phyloP scores from a whole-genome alignment of 2,888 invertebrate species.

The Lottia scabra region DNA sequence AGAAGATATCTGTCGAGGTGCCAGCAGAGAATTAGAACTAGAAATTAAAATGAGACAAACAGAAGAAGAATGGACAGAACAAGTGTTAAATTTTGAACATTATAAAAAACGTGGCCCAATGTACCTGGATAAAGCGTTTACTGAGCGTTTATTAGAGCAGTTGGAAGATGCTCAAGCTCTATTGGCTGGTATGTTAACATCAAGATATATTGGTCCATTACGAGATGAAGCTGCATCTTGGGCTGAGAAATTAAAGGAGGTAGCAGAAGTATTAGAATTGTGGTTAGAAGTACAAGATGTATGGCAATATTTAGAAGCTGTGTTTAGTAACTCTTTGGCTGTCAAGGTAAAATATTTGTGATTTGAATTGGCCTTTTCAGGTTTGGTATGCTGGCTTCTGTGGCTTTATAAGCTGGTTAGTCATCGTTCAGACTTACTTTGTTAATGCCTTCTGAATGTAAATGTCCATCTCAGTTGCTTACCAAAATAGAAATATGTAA shows the following conservation, averaged over 20 bases:
- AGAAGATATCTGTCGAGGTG: constrained; percentile 67
- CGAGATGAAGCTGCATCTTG: constrained; percentile 68
- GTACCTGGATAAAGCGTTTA: constrained; percentile 66
- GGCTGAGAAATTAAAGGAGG: constrained; percentile 69
- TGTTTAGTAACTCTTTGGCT: constrained; percentile 64
- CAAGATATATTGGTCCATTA: constrained; percentile 67
- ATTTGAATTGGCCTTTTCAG: too few relatives aligned
- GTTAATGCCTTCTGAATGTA: too few relatives aligned
- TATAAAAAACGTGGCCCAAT: constrained; percentile 68
- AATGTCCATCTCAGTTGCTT: too few relatives aligned
- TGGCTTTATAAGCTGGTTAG: too few relatives aligned
- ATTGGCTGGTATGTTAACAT: constrained; percentile 68
- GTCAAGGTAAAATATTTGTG: constrained; percentile 51
- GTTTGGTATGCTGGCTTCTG: too few relatives aligned
- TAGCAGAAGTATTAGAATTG: constrained; percentile 67
- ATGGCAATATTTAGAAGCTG: constrained; percentile 69
- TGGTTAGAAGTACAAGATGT: constrained; percentile 69
- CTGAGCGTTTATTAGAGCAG: constrained; percentile 67
- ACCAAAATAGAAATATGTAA: too few relatives aligned
- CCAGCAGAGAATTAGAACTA: constrained; percentile 66
- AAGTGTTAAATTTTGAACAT: constrained; percentile 67
- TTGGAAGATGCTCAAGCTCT: constrained; percentile 68
- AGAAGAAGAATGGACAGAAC: constrained; percentile 70
- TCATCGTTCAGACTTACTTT: too few relatives aligned
- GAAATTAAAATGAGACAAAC: constrained; percentile 68